phyloP scores from a whole-genome alignment of 2,113 vertebrate genomes.

The Cervus canadensis region DNA sequence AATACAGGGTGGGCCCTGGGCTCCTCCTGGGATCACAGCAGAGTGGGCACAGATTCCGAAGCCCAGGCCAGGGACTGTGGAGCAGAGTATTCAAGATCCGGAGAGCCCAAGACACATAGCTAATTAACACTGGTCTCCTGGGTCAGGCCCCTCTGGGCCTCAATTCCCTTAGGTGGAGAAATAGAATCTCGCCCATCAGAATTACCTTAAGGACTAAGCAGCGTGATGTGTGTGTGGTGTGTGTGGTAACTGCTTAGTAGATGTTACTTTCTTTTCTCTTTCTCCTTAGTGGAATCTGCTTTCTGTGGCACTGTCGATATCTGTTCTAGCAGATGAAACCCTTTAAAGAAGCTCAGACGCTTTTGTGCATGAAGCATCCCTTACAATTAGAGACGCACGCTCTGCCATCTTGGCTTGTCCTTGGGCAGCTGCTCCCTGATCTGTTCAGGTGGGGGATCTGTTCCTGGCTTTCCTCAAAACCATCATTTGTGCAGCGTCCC shows the following conservation, averaged over 20 bases:
- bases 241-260: neutral
- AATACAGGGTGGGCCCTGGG: neutral
- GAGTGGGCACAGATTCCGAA: neutral
- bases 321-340: neutral
- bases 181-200: neutral
- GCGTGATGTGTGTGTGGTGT: neutral
- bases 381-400: fast-evolving
- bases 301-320: neutral
- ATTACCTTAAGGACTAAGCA: neutral
- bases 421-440: neutral
- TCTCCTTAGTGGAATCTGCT: neutral
- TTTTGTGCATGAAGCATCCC: neutral
- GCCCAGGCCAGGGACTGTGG: no score
- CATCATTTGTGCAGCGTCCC: neutral
- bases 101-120: neutral
- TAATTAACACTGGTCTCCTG: neutral
- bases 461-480: neutral
- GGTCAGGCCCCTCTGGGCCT: neutral
- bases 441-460: neutral
- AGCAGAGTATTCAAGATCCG: neutral
- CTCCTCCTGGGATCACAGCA: neutral
- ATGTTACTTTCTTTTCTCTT: neutral
- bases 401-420: neutral
- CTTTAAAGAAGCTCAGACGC: neutral
- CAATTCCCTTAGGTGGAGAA: neutral